Conservation (phyloP, 2,113 vertebrate genomes). For the Patagioenas fasciata region DNA sequence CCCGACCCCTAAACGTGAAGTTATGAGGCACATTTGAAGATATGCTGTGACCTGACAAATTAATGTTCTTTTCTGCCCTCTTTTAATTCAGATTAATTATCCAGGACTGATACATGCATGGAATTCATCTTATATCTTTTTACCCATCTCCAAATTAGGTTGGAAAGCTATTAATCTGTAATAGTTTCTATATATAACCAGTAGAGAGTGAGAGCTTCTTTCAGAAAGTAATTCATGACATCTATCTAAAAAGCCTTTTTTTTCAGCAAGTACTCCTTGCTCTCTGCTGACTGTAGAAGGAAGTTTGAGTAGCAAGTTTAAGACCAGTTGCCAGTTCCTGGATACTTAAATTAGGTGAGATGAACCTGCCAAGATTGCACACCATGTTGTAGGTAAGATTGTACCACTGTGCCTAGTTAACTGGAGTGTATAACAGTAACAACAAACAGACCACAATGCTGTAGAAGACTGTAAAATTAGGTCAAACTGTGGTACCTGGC, state of each 20-base stretch:
- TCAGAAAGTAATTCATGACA: not conserved
- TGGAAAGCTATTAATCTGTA: not conserved
- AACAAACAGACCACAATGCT: fast-evolving
- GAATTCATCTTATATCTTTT: not conserved
- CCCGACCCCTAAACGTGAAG: not conserved
- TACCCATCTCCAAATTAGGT: not conserved
- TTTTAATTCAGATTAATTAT: constrained; percentile 43
- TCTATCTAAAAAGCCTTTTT: not conserved
- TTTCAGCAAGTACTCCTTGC: not conserved
- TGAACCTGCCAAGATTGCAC: not conserved
- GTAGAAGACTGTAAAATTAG: not conserved
- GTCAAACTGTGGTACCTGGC: not conserved
- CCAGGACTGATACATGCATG: not conserved
- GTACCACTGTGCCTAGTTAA: not conserved
- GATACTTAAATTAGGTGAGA: not conserved
- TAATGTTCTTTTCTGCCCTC: not conserved
- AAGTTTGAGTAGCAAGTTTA: not conserved
- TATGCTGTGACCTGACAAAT: not conserved
- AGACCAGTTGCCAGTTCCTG: not conserved
- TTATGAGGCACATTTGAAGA: not conserved
- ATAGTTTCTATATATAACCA: not conserved
- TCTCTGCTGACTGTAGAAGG: not conserved
- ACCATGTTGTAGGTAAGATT: not conserved
- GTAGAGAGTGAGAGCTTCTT: not conserved
- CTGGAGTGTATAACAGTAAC: not conserved